Base-by-base conservation (phyloP, 2,113 vertebrate species). In the Nothocercus julius region DNA sequence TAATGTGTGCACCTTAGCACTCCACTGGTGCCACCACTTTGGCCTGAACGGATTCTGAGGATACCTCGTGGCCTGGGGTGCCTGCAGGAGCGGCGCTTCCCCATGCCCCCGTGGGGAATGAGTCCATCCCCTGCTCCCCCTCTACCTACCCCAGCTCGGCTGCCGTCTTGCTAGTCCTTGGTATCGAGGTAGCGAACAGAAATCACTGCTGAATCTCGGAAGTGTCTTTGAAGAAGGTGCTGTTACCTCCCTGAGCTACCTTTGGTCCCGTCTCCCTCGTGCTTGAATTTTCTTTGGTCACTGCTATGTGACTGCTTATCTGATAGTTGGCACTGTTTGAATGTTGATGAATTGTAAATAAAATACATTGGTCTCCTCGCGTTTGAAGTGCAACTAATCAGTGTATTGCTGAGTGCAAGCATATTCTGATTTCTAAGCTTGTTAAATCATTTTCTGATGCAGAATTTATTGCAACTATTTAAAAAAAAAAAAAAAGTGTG, bases 351-450 rank as follows among this genome's bases (percentile, higher is more conserved):
- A 32, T 22, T 1, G 5, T 75, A 40, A 63, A 73, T 47, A 28
- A 70, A 59, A 72, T n/a, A 19, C 2, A 30, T 7, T 62, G 72
- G 11, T 1, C 1, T 78, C 21, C 47, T 74, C 30, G 47, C n/a
- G 45, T 20, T n/a, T 49, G 30, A 21, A 75, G 77, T 89, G 44
- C 25, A 75, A 18, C 45, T 86, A 77, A 82, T 84, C 54, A 53
- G 83, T 45, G 11, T 21, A 14, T 40, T 82, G 40, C 51, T 63
- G 47, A 30, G 79, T 85, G 49, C 54, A 93, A 11, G 77, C 82
- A 69, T 36, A 73, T 40, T 82, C 63, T 51, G 3, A 80, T 95
- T 92, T 88, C n/a, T 49, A 77, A 94, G 80, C 64, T 74, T 5
- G 0, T 30, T 49, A 62, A 77, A 76, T 70, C 82, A 67, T 89